Base-by-base conservation (phyloP, 2,888 invertebrate species). In the Buathra laborator region DNA sequence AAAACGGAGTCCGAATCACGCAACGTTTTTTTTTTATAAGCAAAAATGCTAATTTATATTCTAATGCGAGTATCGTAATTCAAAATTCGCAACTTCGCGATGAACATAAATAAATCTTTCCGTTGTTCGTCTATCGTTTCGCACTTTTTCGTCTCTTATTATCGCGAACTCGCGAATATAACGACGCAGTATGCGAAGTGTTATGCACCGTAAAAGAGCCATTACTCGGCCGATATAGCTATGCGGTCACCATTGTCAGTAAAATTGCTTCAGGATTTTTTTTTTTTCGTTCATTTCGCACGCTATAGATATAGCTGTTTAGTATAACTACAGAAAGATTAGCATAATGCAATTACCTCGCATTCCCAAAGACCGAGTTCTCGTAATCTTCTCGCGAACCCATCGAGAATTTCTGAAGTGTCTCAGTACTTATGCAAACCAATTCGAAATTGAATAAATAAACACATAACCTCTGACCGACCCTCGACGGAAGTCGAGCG, bases 321-420 rank as follows among this genome's bases (percentile, higher is more conserved):
- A 9, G 24, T 78, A 32, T 70, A 19, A 62, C 62, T 48, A 37
- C 70, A 19, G 59, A 51, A 37, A 19, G 32, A 78, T 78, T 70
- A 78, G 37, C 78, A 70, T 78, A 62, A 78, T 62, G 62, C 68
- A 62, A 78, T 70, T 70, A 62, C 62, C 70, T 48, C 46, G 48
- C 19, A 5, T 19, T 67, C 16, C 29, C 56, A 5, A 5, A 6
- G 29, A 48, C 62, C n/a, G 29, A 12, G 67, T 32, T 59, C 32
- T 43, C 66, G 5, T 51, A 48, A 29, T 75, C 32, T 19, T 29
- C 29, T 9, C 62, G 24, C 32, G 6, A 64, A 10, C 64, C 6
- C 48, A 48, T 5, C n/a, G 16, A 12, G 5, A 1, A 32, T 29
- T 32, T 19, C 14, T 64, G 19, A 12, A n/a, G 3, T 12, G 19